These are phyloP conservation scores for Triplophysa bombifrons DNA, from an alignment of 2,797 vertebrate genomes.

Conservation along the genomic window DNA sequence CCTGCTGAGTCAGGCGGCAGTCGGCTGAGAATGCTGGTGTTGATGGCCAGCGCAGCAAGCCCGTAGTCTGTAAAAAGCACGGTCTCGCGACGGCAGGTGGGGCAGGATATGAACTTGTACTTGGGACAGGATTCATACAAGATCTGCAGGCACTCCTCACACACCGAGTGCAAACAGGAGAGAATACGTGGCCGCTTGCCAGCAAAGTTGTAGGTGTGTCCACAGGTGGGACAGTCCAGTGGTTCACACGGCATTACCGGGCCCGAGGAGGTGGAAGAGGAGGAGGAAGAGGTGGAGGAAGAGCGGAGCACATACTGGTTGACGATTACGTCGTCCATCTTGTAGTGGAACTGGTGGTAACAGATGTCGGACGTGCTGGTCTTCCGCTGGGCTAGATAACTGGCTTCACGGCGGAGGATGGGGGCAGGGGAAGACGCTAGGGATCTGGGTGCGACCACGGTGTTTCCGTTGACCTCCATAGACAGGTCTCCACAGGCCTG, in stretches of 20 bases:
- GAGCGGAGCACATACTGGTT: constrained; percentile 95
- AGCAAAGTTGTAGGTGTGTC: constrained; percentile 94
- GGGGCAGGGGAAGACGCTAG: constrained; percentile 75
- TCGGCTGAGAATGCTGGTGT: constrained; percentile 97
- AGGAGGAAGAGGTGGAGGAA: constrained; percentile 72
- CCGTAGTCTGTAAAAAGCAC: constrained; percentile 99
- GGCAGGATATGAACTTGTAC: constrained; percentile 99
- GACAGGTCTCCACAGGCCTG: constrained; percentile 94
- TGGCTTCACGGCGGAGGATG: constrained; percentile 77
- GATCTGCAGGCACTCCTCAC: constrained; percentile 98
- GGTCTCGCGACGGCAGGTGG: constrained; percentile 94
- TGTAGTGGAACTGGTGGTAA: constrained; percentile 95
- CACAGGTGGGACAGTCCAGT: constrained; percentile 97
- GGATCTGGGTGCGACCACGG: constrained; percentile 67
- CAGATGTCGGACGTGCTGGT: constrained; percentile 86
- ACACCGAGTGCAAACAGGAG: constrained; percentile 97
- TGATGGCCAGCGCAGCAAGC: constrained; percentile 94
- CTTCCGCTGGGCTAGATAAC: constrained; percentile 76
- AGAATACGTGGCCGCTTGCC: constrained; percentile 96
- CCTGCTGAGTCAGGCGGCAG: constrained; percentile 89
- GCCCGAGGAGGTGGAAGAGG: constrained; percentile 75
- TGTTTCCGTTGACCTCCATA: constrained; percentile 76
- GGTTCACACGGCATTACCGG: constrained; percentile 87
- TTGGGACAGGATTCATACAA: constrained; percentile 99
- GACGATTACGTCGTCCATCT: constrained; percentile 95